Evolutionary conservation across 2,797 vertebrate species (phyloP).

Genomic region (Chaetophractus vellerosus): DNA sequence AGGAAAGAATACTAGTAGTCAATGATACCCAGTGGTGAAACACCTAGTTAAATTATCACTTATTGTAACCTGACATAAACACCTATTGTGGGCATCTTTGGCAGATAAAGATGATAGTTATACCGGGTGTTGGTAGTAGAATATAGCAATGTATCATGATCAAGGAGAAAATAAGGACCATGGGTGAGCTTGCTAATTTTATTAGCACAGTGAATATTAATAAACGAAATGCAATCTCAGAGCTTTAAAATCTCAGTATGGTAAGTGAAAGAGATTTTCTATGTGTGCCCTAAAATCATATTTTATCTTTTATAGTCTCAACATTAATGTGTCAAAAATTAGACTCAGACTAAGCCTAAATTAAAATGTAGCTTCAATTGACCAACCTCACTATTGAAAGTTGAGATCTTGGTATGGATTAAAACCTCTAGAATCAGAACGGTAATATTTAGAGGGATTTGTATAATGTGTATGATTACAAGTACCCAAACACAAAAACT

Average conservation of each 20-base stretch:
- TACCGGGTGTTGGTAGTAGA: background rate
- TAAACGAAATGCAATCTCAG: background rate
- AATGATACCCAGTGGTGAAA: background rate
- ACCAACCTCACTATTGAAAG: background rate
- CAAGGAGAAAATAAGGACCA: background rate
- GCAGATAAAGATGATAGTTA: background rate
- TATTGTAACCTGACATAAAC: background rate
- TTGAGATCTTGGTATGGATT: background rate
- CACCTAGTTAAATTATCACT: background rate
- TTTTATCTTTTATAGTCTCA: background rate
- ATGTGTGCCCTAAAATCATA: background rate
- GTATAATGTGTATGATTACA: background rate
- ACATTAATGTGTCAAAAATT: background rate
- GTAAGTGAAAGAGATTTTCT: background rate
- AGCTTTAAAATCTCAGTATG: background rate
- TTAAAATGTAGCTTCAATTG: background rate
- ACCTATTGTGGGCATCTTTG: background rate
- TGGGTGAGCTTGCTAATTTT: background rate
- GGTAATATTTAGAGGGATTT: background rate
- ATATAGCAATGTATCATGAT: background rate
- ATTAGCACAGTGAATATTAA: background rate
- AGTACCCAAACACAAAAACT: background rate
- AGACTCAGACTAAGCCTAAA: background rate
- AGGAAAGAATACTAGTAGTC: background rate
- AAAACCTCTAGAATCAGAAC: background rate